Evolutionary conservation across 2,888 invertebrate species (phyloP), one percentile per base, ranked within the genome.

Genomic region (Girardia tigrina): DNA sequence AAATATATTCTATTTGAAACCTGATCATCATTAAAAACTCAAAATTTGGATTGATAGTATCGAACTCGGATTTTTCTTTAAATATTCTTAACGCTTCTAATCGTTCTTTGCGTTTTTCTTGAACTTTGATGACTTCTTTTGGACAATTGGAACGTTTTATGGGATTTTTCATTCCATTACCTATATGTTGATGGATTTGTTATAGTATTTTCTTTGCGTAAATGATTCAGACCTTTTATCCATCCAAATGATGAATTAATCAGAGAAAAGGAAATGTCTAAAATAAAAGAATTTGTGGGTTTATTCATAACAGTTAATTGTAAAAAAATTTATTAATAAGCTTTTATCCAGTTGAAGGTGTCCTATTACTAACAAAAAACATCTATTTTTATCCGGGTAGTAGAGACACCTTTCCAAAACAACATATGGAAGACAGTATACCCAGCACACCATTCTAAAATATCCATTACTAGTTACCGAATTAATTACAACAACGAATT

Each of bases 21-120:
- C 90, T 88, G 81, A 98, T 95, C 97, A 98, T 98, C 77, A 90
- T 90, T 74, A 92, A 87, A 82, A 95, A 92, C 86, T 95, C 94
- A 94, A 95, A 98, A 86, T 98, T 94, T 0, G 95, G 95, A 74
- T 81, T 80, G 86, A 79, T 78, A 12, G 81, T 81, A 78, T 84
- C 84, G 77, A 94, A 94, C 76, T 94, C 94, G 0, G 93, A 92
- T 85, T 92, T 87, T 75, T 82, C 82, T 74, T 80, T 80, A 29
- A 82, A 80, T 28, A 82, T 82, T 73, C 78, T 77, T 36, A 82
- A 82, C 4, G 80, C 80, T 8, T 81, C 82, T 75, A 97, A 87
- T 77, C 97, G 86, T 85, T 94, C 94, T 85, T 98, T 95, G 0
- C 97, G 87, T 84, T 94, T 93, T 86, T 93, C 93, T 87, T 94